These are phyloP conservation scores for Tridacna crocea DNA, from an alignment of 2,888 invertebrate species.

Conservation along the genomic window DNA sequence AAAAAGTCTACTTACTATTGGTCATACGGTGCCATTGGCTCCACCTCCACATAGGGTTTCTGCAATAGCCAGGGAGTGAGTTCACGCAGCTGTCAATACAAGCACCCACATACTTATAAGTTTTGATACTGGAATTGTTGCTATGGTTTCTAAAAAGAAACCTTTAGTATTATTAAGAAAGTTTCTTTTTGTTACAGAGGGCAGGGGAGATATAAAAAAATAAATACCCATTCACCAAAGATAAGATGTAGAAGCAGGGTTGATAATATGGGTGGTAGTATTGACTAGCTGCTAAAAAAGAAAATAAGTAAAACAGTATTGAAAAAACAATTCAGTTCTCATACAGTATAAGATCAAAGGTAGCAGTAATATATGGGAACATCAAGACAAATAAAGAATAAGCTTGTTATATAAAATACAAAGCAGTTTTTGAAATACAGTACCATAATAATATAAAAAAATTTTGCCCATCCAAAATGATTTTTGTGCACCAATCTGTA, in stretches of 20 bases:
- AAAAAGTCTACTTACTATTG: constrained; percentile 74
- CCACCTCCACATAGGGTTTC: constrained; percentile 76
- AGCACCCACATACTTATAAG: constrained; percentile 39
- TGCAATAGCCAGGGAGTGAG: constrained; percentile 70
- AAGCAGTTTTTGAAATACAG: too few species aligned
- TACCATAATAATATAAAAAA: too few species aligned
- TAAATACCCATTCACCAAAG: not conserved
- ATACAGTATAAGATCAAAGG: too few species aligned
- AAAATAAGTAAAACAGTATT: not conserved
- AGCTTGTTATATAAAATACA: too few species aligned
- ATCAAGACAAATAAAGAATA: too few species aligned
- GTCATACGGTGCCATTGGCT: constrained; percentile 77
- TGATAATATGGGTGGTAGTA: constrained; percentile 18
- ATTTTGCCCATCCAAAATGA: too few species aligned
- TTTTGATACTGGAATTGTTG: constrained; percentile 51
- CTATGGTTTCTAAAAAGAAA: constrained; percentile 29
- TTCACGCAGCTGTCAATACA: constrained; percentile 63
- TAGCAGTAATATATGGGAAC: too few species aligned
- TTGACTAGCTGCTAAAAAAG: constrained; percentile 17
- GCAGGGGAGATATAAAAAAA: not conserved
- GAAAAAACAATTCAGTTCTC: too few species aligned
- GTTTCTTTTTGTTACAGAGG: not conserved
- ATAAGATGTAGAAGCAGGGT: not conserved
- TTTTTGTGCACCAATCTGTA: too few species aligned
- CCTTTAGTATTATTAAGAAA: not conserved